A percentile compares a stretch with the other conserved stretches of the same genome.
Conservation (phyloP, 1,140 invertebrate species). For the Anastatus disparis region DNA sequence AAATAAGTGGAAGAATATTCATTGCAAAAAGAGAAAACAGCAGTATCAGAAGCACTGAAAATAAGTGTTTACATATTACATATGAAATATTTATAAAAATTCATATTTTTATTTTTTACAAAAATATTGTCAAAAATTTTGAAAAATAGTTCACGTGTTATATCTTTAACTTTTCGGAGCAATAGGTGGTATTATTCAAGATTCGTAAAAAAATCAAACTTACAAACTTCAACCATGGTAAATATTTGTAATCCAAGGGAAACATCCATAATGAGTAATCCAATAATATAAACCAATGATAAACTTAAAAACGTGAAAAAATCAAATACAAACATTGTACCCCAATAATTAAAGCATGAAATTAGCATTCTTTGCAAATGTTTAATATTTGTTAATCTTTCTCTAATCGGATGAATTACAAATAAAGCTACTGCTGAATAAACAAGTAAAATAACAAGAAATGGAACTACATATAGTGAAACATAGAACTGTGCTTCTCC, state of each 20-base stretch:
- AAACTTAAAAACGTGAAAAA: conserved; percentile 62
- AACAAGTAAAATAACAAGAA: conserved; percentile 50
- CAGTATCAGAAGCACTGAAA: conserved; percentile 51
- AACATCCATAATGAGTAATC: conserved; percentile 48
- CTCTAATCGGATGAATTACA: conserved; percentile 59
- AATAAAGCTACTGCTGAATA: conserved; percentile 52
- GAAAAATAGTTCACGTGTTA: no score
- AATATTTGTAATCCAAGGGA: conserved; percentile 49
- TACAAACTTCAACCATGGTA: conserved; percentile 48
- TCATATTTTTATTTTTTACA: no score
- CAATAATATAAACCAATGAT: conserved; percentile 43
- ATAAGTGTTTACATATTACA: conserved; percentile 24
- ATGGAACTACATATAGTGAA: conserved; percentile 31
- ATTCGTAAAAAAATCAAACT: no score
- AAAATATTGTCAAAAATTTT: background rate
- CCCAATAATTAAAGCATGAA: conserved; percentile 70
- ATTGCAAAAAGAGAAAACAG: conserved; percentile 55
- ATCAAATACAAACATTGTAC: conserved; percentile 72
- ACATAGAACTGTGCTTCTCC: conserved; percentile 33
- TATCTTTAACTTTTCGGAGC: no score
- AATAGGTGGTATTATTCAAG: no score
- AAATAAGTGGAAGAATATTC: conserved; percentile 53
- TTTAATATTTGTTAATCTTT: conserved; percentile 67
- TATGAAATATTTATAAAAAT: background rate
- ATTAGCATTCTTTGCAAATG: conserved; percentile 78